Evolutionary conservation across 2,113 vertebrate species (phyloP).

Genomic region (Chloroceryle aenea): DNA sequence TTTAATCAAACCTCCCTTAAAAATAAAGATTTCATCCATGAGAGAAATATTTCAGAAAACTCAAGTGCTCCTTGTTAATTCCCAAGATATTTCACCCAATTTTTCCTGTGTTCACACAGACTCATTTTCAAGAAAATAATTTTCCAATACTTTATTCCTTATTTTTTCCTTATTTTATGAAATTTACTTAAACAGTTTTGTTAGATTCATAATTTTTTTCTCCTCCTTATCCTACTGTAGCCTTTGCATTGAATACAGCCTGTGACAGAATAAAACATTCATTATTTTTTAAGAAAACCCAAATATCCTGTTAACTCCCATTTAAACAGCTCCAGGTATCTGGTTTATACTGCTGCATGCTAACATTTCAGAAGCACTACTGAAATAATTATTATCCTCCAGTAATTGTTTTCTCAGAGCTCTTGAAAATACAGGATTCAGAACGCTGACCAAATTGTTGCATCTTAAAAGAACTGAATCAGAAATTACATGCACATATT

Average conservation of each 20-base stretch:
- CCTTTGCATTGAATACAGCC: not conserved
- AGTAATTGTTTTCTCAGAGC: not conserved
- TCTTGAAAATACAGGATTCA: not conserved
- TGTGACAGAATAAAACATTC: not conserved
- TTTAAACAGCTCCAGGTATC: not conserved
- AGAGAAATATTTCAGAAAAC: not conserved
- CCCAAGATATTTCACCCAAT: not conserved
- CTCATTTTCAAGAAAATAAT: not conserved
- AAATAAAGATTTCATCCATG: not conserved
- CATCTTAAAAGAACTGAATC: not conserved
- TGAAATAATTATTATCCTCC: not conserved
- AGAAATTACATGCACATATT: rapidly evolving
- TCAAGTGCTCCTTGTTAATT: not conserved
- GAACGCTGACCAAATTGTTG: not conserved
- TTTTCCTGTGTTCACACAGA: not conserved
- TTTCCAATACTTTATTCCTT: not conserved
- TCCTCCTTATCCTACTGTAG: not conserved
- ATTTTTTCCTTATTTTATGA: not conserved
- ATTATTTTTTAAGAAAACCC: not conserved
- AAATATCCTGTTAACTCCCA: not conserved
- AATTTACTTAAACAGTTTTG: not conserved
- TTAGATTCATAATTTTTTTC: not conserved
- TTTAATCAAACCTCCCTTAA: not conserved
- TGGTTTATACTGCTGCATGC: not conserved
- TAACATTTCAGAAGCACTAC: not conserved